Evolutionary conservation across 2,797 vertebrate genomes (phyloP).

Genomic region (Propithecus deckenii): DNA sequence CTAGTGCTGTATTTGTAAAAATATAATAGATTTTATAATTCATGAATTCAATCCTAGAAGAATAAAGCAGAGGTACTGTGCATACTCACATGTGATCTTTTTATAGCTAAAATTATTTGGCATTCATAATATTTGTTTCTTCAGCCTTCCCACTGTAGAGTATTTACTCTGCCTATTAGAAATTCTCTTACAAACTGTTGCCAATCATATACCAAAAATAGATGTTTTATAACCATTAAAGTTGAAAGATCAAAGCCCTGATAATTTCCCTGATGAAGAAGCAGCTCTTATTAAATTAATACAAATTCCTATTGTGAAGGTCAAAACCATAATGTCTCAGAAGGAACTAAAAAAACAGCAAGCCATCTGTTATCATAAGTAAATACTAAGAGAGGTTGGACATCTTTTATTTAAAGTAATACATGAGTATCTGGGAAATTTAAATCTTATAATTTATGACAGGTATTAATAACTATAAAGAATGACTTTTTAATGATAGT

Average conservation of each 20-base stretch:
- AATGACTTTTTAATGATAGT: background rate
- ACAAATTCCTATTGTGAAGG: background rate
- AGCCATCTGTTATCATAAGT: background rate
- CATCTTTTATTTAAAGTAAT: constrained; percentile 11
- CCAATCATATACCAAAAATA: background rate
- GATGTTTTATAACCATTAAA: background rate
- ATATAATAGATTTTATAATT: background rate
- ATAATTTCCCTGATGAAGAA: constrained; percentile 46
- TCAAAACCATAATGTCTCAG: constrained; percentile 2
- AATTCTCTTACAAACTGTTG: background rate
- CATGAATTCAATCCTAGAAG: background rate
- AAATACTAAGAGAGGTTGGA: background rate
- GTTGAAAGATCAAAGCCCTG: background rate
- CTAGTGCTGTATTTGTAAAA: background rate
- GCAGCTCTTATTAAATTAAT: constrained; percentile 21
- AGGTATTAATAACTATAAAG: background rate
- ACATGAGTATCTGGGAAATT: background rate
- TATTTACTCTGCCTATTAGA: constrained; percentile 15
- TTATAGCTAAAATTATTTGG: background rate
- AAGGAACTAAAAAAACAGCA: background rate
- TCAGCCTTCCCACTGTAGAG: background rate
- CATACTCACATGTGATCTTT: background rate
- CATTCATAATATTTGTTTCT: background rate
- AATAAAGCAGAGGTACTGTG: background rate
- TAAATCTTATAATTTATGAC: background rate